Conservation (phyloP, 2,113 vertebrate genomes). For the Addax nasomaculatus region DNA sequence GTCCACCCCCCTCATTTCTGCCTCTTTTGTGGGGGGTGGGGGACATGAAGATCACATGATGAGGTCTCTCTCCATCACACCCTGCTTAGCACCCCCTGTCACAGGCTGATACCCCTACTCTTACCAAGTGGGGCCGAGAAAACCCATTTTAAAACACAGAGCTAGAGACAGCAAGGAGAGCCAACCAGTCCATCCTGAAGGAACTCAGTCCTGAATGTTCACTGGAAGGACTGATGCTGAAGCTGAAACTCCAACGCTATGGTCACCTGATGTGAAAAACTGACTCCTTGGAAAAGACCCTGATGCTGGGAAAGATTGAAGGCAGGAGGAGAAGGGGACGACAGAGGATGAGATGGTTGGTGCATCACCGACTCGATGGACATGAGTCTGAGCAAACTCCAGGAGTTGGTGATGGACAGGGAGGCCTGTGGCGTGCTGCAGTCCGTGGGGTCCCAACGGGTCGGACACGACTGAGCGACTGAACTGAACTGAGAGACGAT, state of each 20-base stretch:
- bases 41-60: rapidly evolving
- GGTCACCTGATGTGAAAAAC: neutral
- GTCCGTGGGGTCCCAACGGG: neutral
- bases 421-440: neutral
- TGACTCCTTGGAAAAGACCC: neutral
- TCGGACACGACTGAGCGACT: neutral
- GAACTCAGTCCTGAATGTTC: neutral
- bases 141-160: neutral
- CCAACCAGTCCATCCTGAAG: neutral
- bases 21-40: neutral
- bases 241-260: neutral
- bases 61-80: neutral
- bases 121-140: neutral
- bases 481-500: neutral
- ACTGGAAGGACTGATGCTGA: neutral
- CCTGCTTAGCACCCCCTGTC: too few species aligned
- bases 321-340: neutral
- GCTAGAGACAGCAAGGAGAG: neutral
- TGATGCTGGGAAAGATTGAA: neutral
- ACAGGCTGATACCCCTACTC: neutral
- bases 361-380: neutral
- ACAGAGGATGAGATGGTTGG: neutral
- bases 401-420: neutral
- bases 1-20: neutral
- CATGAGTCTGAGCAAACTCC: neutral